Percentiles rank a stretch among this genome's conserved stretches.
Conservation (phyloP, 2,797 vertebrate genomes). For the Lindbergichthys nudifrons region DNA sequence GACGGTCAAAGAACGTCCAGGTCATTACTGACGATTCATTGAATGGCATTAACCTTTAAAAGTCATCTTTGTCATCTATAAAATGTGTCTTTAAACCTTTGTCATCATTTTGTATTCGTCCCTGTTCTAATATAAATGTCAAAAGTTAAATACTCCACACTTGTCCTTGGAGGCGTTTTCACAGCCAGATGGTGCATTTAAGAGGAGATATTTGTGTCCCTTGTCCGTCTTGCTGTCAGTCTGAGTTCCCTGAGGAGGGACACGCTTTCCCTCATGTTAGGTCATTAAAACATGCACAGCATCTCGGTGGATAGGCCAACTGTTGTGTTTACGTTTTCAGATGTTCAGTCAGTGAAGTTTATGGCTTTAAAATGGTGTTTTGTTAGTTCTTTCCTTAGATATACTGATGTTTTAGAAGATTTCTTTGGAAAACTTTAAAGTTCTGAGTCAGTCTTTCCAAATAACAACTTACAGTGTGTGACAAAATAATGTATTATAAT, state of each 20-base stretch:
- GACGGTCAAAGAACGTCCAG: neutral
- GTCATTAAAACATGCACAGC: conserved; percentile 24
- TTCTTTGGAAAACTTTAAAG: neutral
- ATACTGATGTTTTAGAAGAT: neutral
- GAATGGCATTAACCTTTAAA: conserved; percentile 37
- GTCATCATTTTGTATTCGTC: neutral
- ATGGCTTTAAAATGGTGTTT: neutral
- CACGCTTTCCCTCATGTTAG: neutral
- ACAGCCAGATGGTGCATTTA: conserved; percentile 22
- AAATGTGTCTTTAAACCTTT: neutral
- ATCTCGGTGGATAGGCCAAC: neutral
- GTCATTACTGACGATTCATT: conserved; percentile 8
- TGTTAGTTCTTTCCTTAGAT: neutral
- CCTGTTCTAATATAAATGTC: conserved; percentile 39
- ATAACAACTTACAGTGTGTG: neutral
- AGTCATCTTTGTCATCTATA: neutral
- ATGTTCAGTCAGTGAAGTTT: conserved; percentile 1
- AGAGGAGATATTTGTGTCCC: conserved; percentile 23
- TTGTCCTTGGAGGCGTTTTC: conserved; percentile 1
- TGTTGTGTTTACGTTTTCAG: neutral
- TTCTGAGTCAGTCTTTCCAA: neutral
- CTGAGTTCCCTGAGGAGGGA: conserved; percentile 4
- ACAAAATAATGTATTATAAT: neutral
- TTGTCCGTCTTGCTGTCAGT: conserved; percentile 11
- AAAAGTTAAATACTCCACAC: conserved; percentile 21